Conservation (phyloP, 2,888 invertebrate genomes). For the Apotomis capreana region DNA sequence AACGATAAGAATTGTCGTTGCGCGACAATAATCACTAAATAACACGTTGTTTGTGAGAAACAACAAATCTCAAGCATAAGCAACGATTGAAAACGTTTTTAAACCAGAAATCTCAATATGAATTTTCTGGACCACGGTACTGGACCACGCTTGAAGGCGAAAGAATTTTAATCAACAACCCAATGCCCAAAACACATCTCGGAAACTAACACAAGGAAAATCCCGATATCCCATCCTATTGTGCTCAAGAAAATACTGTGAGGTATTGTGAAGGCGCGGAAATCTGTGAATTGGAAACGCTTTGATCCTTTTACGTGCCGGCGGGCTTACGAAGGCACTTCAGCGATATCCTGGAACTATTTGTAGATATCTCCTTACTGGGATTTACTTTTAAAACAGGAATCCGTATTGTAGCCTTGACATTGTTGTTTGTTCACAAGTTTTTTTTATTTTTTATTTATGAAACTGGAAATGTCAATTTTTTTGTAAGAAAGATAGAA, state of each 20-base stretch:
- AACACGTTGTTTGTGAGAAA: no score
- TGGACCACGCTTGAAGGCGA: not conserved
- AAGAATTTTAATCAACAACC: constrained; percentile 1
- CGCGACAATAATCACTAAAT: no score
- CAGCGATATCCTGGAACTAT: constrained; percentile 9
- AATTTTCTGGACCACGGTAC: not conserved
- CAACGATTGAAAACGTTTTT: no score
- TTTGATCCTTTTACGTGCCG: constrained; percentile 26
- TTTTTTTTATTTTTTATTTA: not conserved
- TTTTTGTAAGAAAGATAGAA: no score
- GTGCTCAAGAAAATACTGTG: constrained; percentile 18
- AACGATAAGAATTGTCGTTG: no score
- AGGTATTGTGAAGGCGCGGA: not conserved
- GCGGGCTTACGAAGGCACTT: constrained; percentile 25
- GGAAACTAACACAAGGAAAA: constrained; percentile 1
- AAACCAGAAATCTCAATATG: no score
- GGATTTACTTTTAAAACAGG: not conserved
- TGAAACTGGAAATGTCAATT: not conserved
- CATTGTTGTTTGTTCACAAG: not conserved
- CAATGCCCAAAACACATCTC: constrained; percentile 1
- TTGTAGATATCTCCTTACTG: not conserved
- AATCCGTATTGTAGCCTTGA: not conserved
- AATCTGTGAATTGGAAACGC: not conserved
- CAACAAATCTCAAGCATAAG: no score
- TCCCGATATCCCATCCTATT: constrained; percentile 8